These are phyloP conservation scores for Phytoseiulus persimilis DNA, from an alignment of 2,888 invertebrate genomes.

Conservation along the genomic window DNA sequence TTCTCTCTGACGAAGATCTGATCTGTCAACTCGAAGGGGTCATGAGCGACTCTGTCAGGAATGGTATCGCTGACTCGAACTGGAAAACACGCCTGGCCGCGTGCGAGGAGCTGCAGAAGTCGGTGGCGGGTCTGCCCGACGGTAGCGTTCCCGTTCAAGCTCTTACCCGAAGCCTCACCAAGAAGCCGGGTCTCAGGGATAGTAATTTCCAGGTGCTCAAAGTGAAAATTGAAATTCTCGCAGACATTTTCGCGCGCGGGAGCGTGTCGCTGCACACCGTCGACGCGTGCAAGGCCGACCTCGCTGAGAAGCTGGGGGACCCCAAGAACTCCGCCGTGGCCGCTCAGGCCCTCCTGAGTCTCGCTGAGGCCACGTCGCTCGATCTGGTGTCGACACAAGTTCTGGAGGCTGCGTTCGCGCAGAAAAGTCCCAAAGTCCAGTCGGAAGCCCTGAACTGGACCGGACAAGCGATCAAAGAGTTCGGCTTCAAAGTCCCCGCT, in stretches of 20 bases:
- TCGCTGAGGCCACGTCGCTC: conserved; percentile 69
- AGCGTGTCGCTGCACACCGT: conserved; percentile 64
- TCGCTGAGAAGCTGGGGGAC: conserved; percentile 76
- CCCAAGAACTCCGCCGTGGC: conserved; percentile 65
- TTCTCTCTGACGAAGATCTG: conserved; percentile 59
- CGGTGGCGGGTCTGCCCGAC: conserved; percentile 58
- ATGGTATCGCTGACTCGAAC: conserved; percentile 65
- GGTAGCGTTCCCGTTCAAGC: conserved; percentile 65
- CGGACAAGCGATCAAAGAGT: conserved; percentile 67
- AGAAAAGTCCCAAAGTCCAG: conserved; percentile 84
- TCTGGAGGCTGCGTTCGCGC: conserved; percentile 66
- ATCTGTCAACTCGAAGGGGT: conserved; percentile 63
- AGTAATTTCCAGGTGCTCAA: conserved; percentile 85
- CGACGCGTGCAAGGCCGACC: conserved; percentile 66
- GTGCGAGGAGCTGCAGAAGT: conserved; percentile 62
- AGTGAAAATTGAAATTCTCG: conserved; percentile 67
- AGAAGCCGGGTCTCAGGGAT: conserved; percentile 76
- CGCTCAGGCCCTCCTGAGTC: conserved; percentile 62
- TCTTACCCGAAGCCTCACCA: conserved; percentile 63
- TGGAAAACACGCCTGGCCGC: conserved; percentile 75
- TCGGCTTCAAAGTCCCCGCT: conserved; percentile 60
- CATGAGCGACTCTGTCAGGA: conserved; percentile 59
- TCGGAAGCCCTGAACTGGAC: conserved; percentile 76
- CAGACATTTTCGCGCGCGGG: conserved; percentile 65
- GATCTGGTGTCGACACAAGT: conserved; percentile 66